These are phyloP conservation scores for Microcebus griseorufus DNA, from an alignment of 2,113 vertebrate genomes.

Conservation along the genomic window DNA sequence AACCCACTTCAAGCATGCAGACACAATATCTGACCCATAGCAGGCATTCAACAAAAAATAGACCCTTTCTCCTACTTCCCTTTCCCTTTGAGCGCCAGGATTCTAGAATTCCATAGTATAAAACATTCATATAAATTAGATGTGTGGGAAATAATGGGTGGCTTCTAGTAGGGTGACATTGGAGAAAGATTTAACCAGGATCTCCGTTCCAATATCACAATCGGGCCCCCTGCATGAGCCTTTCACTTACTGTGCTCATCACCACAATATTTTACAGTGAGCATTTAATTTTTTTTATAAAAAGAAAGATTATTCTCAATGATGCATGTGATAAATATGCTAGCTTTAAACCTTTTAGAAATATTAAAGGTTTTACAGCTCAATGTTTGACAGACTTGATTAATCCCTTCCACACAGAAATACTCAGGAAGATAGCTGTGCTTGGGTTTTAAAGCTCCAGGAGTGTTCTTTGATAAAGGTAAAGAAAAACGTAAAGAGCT, in stretches of 20 bases:
- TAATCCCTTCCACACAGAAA: slow-evolving; percentile 82
- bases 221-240: background rate
- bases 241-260: slow-evolving; percentile 40
- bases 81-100: background rate
- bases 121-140: background rate
- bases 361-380: slow-evolving; percentile 82
- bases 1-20: background rate
- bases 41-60: background rate
- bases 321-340: slow-evolving; percentile 77
- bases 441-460: slow-evolving; percentile 79
- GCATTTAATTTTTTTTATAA: slow-evolving; percentile 48
- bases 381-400: slow-evolving; percentile 82
- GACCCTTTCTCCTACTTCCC: background rate
- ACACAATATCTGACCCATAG: background rate
- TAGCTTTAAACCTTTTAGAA: slow-evolving; percentile 82
- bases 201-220: background rate
- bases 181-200: background rate
- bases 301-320: slow-evolving; percentile 75
- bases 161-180: background rate
- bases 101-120: background rate
- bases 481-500: slow-evolving; percentile 76
- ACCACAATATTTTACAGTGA: slow-evolving; percentile 56
- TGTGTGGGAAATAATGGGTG: background rate
- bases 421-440: slow-evolving; percentile 66
- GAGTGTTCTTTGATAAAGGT: slow-evolving; percentile 82